These are phyloP conservation scores for Psephotus haematonotus DNA, from an alignment of 2,113 vertebrate species.

Conservation along the genomic window DNA sequence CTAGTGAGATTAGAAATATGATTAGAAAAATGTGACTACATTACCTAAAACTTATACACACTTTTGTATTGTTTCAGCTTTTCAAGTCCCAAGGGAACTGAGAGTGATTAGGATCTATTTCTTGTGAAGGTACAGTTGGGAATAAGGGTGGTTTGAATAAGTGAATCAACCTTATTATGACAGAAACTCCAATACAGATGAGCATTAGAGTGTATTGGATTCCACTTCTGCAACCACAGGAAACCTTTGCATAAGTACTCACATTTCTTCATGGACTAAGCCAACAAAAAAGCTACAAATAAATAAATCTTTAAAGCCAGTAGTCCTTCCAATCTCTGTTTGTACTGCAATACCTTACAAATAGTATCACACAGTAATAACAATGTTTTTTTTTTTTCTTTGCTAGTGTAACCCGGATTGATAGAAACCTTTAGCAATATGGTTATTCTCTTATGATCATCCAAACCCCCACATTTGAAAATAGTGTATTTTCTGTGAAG, in stretches of 20 bases:
- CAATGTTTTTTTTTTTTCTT: background rate
- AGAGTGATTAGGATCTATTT: conserved; percentile 71
- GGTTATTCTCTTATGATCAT: background rate
- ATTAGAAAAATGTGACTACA: conserved; percentile 72
- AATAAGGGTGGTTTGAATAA: conserved; percentile 65
- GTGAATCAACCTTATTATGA: conserved; percentile 66
- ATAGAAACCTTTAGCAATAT: background rate
- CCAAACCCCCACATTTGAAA: background rate
- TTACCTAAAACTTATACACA: conserved; percentile 65
- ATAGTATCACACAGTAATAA: background rate
- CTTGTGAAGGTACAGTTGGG: conserved; percentile 60
- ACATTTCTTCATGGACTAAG: background rate
- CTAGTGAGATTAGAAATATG: conserved; percentile 68
- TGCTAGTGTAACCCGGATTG: background rate
- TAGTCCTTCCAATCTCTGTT: background rate
- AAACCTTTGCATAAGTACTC: conserved; percentile 15
- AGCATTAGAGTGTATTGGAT: conserved; percentile 44
- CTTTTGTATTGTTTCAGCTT: conserved; percentile 64
- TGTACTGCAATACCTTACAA: background rate
- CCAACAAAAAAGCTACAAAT: background rate
- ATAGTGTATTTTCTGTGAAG: rapidly evolving
- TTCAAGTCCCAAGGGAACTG: conserved; percentile 38
- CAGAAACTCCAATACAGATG: conserved; percentile 38
- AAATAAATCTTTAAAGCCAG: background rate
- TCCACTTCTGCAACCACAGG: conserved; percentile 31